Evolutionary conservation across 1,140 invertebrate species (phyloP).

Genomic region (Coelopa frigida): DNA sequence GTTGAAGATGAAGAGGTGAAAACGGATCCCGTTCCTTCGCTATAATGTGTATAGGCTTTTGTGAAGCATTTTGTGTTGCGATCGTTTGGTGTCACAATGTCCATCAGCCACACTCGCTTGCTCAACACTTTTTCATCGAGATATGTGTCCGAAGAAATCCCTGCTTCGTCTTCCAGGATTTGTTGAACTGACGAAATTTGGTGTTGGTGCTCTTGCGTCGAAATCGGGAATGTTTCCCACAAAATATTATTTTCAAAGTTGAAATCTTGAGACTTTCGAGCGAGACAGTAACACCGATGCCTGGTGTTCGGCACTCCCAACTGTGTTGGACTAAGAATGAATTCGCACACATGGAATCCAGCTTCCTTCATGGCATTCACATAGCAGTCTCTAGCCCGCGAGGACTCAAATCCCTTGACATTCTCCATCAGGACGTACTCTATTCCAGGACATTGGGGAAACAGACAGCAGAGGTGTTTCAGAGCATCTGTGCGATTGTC

Average conservation of each 20-base stretch:
- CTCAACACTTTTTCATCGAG: constrained; percentile 55
- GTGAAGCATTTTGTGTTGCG: constrained; percentile 87
- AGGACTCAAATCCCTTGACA: constrained; percentile 88
- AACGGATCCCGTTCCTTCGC: constrained; percentile 86
- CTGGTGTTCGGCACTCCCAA: constrained; percentile 86
- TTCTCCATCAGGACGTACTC: constrained; percentile 87
- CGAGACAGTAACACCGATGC: constrained; percentile 81
- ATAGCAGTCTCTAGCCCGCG: constrained; percentile 62
- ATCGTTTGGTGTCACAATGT: constrained; percentile 66
- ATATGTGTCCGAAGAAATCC: constrained; percentile 47
- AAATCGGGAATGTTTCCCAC: no score
- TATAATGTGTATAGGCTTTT: constrained; percentile 81
- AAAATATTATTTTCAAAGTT: no score
- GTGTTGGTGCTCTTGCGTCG: no score
- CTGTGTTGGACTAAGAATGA: constrained; percentile 73
- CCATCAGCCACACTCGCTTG: constrained; percentile 67
- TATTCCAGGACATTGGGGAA: constrained; percentile 56
- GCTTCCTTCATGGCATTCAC: constrained; percentile 56
- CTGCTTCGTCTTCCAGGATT: constrained; percentile 49
- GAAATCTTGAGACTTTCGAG: constrained; percentile 55
- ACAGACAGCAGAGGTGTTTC: constrained; percentile 56
- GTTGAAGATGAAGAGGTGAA: constrained; percentile 49
- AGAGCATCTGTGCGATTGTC: constrained; percentile 69
- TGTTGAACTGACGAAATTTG: no score
- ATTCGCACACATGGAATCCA: constrained; percentile 71